These are phyloP conservation scores for Sinhomidia bicolor DNA, from an alignment of 2,888 invertebrate genomes.

Conservation along the genomic window DNA sequence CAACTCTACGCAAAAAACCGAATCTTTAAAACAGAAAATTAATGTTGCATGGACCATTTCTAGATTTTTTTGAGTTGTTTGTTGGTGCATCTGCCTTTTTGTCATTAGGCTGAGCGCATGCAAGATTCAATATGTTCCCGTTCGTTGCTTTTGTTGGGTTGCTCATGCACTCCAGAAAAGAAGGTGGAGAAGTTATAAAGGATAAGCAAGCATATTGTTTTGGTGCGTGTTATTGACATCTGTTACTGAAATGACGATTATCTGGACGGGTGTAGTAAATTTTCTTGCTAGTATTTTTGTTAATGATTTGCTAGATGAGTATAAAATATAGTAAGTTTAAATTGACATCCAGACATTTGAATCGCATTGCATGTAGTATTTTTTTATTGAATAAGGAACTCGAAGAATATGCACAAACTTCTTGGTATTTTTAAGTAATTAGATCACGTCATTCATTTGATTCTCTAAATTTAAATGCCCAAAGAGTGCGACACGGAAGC, in stretches of 20 bases:
- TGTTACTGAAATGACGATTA: constrained; percentile 50
- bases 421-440: neutral
- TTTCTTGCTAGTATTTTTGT: neutral
- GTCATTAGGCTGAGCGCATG: neutral
- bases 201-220: neutral
- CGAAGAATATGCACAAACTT: neutral
- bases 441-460: neutral
- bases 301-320: neutral
- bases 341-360: too few species aligned
- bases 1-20: neutral
- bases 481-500: neutral
- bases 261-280: neutral
- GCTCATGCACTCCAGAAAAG: neutral
- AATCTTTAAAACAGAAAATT: neutral
- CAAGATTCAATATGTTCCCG: neutral
- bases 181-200: neutral
- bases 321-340: neutral
- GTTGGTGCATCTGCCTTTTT: constrained; percentile 5
- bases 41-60: neutral
- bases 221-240: constrained; percentile 64
- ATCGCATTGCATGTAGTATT: too few species aligned
- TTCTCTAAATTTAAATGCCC: neutral
- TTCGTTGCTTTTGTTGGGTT: too few species aligned
- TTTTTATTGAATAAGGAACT: too few species aligned
- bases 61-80: neutral